Conservation (phyloP, 2,797 vertebrate species). For the Sebastes hubbsi region DNA sequence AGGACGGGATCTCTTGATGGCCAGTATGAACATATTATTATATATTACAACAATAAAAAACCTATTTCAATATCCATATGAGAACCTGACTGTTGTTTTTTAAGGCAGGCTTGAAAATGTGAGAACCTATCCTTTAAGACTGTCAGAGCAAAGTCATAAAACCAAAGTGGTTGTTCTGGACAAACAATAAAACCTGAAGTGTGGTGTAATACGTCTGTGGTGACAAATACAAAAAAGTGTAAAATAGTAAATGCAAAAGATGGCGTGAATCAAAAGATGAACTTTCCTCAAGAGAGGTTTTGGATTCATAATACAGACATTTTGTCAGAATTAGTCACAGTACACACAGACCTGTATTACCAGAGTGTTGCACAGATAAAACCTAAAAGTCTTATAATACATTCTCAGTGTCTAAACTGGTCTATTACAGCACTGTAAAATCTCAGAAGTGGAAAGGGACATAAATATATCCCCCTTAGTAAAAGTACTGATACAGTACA, state of each 20-base stretch:
- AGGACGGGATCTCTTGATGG: background rate
- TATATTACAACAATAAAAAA: background rate
- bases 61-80: background rate
- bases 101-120: background rate
- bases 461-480: slow-evolving; percentile 3
- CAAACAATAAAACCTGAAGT: background rate
- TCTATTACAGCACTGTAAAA: slow-evolving; percentile 14
- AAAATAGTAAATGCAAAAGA: background rate
- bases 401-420: slow-evolving; percentile 21
- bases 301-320: slow-evolving; percentile 1
- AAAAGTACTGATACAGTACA: slow-evolving; percentile 71
- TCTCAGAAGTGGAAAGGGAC: slow-evolving; percentile 9
- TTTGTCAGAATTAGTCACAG: slow-evolving; percentile 5
- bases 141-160: background rate
- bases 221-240: background rate
- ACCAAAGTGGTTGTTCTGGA: background rate
- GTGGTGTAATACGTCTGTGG: background rate
- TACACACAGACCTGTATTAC: background rate
- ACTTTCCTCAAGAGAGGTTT: background rate
- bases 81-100: background rate
- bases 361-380: background rate
- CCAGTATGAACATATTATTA: background rate
- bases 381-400: background rate
- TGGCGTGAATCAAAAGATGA: background rate
- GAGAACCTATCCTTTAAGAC: background rate